Evolutionary conservation across 2,797 vertebrate species (phyloP).

Genomic region (Saxicola maurus): DNA sequence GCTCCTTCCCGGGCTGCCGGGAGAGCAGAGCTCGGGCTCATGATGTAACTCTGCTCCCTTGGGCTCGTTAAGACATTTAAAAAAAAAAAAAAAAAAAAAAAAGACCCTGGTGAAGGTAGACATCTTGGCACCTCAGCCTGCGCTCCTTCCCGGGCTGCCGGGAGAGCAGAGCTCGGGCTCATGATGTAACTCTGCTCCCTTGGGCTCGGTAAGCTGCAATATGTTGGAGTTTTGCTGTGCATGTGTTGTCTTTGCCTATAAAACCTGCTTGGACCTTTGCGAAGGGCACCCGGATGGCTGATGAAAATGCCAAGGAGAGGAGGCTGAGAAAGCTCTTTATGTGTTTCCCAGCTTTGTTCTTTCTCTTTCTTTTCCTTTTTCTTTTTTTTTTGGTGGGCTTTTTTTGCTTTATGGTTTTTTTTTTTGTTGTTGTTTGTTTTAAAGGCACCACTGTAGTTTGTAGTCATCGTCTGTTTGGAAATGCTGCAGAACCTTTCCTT

Average conservation of each 20-base stretch:
- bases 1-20: neutral
- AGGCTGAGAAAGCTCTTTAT: neutral
- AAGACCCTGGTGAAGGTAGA: constrained; percentile 1
- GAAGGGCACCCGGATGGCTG: neutral
- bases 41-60: too few relatives aligned
- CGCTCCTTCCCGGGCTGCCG: neutral
- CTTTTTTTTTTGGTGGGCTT: neutral
- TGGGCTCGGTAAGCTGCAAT: constrained; percentile 34
- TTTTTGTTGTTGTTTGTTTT: neutral
- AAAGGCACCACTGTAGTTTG: constrained; percentile 7
- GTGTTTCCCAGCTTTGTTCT: constrained; percentile 22
- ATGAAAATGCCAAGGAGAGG: constrained; percentile 38
- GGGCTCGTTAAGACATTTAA: neutral
- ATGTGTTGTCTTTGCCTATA: neutral
- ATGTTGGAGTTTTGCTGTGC: constrained; percentile 23
- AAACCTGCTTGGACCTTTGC: constrained; percentile 10
- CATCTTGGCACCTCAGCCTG: constrained; percentile 11
- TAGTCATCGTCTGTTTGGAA: neutral
- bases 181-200: constrained; percentile 23
- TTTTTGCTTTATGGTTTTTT: neutral
- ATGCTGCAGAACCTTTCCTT: neutral
- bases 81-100: neutral
- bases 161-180: constrained; percentile 6
- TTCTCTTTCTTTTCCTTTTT: neutral
- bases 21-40: neutral